Conservation (phyloP, 2,888 invertebrate genomes). For the Lasioglossum villosulum region DNA sequence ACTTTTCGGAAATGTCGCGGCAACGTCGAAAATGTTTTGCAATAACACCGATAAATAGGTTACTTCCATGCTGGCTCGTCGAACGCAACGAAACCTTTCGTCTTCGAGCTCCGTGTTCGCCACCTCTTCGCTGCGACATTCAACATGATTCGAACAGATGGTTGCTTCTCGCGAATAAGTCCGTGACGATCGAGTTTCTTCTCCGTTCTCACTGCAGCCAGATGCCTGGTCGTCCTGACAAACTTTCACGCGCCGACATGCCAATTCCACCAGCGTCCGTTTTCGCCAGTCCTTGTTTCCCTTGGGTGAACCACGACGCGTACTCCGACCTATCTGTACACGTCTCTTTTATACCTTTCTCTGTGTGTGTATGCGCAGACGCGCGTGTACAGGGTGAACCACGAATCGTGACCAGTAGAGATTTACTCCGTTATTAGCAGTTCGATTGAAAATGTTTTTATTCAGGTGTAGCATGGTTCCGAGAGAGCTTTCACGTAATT, state of each 20-base stretch:
- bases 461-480: no score
- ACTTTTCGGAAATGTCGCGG: neutral
- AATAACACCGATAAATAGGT: conserved; percentile 27
- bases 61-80: conserved; percentile 63
- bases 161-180: conserved; percentile 3
- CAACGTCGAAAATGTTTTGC: neutral
- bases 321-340: neutral
- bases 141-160: conserved; percentile 36
- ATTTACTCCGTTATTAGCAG: no score
- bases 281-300: neutral
- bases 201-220: neutral
- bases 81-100: neutral
- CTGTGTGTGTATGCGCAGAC: no score
- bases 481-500: no score
- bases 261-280: neutral
- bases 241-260: conserved; percentile 4
- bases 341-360: neutral
- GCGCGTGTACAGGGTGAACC: no score
- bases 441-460: no score
- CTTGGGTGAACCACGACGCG: neutral
- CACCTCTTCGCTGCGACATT: neutral
- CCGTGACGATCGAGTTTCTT: conserved; percentile 1
- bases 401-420: no score
- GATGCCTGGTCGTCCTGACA: neutral
- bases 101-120: neutral